Percentiles rank a stretch among this genome's conserved stretches.
phyloP scores from a whole-genome alignment of 2,113 vertebrate genomes.

The Progne subis region DNA sequence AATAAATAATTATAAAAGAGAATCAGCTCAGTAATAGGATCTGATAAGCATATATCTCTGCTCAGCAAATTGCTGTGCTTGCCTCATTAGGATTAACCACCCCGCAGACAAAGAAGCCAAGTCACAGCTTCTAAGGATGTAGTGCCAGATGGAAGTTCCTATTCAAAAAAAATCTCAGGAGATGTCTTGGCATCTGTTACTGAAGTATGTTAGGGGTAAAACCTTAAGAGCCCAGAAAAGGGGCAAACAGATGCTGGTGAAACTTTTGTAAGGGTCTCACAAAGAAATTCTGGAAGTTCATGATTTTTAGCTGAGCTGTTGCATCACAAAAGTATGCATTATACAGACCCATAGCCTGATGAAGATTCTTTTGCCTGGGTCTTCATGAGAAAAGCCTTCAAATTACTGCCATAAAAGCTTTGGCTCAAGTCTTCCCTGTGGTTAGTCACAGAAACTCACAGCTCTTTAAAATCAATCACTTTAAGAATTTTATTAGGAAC shows the following conservation, averaged over 20 bases:
- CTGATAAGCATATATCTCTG: conserved; percentile 68
- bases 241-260: background rate
- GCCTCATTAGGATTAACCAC: conserved; percentile 66
- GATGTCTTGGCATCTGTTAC: conserved; percentile 43
- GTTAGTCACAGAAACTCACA: background rate
- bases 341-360: background rate
- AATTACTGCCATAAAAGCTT: background rate
- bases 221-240: background rate
- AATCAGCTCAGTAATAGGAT: conserved; percentile 61
- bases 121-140: conserved; percentile 29
- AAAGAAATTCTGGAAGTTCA: background rate
- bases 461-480: background rate
- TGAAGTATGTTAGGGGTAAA: conserved; percentile 11
- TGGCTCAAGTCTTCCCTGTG: background rate
- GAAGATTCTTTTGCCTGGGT: background rate
- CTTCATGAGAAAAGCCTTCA: background rate
- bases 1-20: conserved; percentile 62
- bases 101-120: conserved; percentile 55
- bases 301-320: background rate
- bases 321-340: background rate
- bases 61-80: conserved; percentile 60
- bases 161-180: conserved; percentile 43
- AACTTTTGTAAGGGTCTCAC: background rate
- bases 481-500: background rate
- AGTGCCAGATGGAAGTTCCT: conserved; percentile 40